Evolutionary conservation across 2,113 vertebrate genomes (phyloP), one percentile per base, ranked within the genome.

Genomic region (Ophiodon elongatus): DNA sequence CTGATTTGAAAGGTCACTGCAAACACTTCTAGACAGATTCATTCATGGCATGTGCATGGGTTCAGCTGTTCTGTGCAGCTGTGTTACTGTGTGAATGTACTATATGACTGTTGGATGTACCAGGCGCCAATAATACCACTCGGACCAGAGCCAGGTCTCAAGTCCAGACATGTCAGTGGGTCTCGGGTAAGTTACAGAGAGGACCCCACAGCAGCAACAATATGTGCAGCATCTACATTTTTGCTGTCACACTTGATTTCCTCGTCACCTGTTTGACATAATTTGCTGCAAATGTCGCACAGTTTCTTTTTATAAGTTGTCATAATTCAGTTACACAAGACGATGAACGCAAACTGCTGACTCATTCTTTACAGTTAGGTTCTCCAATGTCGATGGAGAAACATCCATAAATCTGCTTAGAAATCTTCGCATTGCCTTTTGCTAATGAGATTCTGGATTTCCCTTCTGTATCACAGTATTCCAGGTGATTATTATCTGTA

Each of bases 1-100:
- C 62, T 68, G 29, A 62, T 68, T 14, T 25, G 23, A 70, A 84
- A 86, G 56, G 69, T 31, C 69, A 45, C 0, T 39, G 63, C 45
- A 41, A 39, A 45, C 43, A 0, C 7, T 43, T 15, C 1, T 23
- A 21, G 62, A 4, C 2, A 2, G 33, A 7, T 62, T 33, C 41
- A 45, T 43, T 73, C 73, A 17, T 52, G 21, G 50, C 0, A 8
- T 52, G 50, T 23, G 1, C 14, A 17, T 47, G 50, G 19, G 2
- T 23, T 17, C 15, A 17, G 45, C 45, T 47, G 47, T 23, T 52
- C 21, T 52, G 50, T 23, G 47, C 19, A 50, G 47, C 47, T n/a
- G 47, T 39, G 41, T 14, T 17, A 50, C 17, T 19, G 45, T 50
- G 45, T 50, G 45, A 21, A 7, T 8, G 45, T 50, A 19, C 45